Conservation (phyloP, 2,888 invertebrate species). For the Epirrita christyi region DNA sequence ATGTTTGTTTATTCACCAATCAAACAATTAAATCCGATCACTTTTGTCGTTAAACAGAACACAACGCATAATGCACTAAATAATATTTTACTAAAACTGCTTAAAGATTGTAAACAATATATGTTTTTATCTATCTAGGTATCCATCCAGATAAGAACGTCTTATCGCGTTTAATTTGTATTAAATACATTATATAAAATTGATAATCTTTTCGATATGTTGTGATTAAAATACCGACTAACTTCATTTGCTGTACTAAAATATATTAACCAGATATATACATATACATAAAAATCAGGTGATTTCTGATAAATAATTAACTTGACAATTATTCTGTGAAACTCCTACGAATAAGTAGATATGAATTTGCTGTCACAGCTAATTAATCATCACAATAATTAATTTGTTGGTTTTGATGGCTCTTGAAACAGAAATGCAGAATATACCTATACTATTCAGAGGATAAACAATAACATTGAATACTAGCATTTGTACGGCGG, state of each 20-base stretch:
- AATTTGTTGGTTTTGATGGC: too few relatives aligned
- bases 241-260: too few relatives aligned
- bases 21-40: not conserved
- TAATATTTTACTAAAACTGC: constrained; percentile 10
- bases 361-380: not conserved
- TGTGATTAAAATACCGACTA: not conserved
- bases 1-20: not conserved
- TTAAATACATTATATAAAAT: constrained; percentile 26
- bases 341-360: not conserved
- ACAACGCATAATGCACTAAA: not conserved
- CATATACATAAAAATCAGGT: constrained; percentile 17
- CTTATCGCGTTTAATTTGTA: constrained; percentile 29
- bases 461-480: too few relatives aligned
- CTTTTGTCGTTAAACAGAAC: not conserved
- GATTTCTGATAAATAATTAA: not conserved
- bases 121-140: constrained; percentile 21
- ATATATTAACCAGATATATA: not conserved
- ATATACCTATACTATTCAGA: too few relatives aligned
- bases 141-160: constrained; percentile 16
- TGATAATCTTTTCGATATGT: constrained; percentile 18
- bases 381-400: too few relatives aligned
- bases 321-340: not conserved
- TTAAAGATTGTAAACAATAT: constrained; percentile 7
- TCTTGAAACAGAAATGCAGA: too few relatives aligned
- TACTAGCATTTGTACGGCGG: too few relatives aligned